phyloP scores from a whole-genome alignment of 2,797 vertebrate genomes.

The Lacerta agilis region DNA sequence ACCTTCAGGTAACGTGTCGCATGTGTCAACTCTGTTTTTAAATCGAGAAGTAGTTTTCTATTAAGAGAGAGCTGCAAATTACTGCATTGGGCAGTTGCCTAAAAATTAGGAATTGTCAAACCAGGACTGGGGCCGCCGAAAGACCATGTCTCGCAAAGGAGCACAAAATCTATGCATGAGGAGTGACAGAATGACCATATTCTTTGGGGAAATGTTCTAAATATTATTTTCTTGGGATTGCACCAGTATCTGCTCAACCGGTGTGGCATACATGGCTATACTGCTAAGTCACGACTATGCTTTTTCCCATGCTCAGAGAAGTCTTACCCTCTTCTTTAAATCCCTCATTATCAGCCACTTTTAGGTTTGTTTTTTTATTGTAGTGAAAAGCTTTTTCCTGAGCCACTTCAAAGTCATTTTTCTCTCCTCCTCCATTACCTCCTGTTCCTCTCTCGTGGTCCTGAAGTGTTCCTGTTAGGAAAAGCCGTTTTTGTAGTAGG shows the following conservation, averaged over 20 bases:
- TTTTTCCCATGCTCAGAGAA: not conserved
- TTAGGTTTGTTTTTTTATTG: not conserved
- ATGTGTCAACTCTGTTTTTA: not conserved
- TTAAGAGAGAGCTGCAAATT: not conserved
- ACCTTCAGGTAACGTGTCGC: constrained; percentile 82
- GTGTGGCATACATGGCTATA: not conserved
- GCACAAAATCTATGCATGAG: not conserved
- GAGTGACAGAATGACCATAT: not conserved
- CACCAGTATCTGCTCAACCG: not conserved
- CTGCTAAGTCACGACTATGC: not conserved
- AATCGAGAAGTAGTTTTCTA: not conserved
- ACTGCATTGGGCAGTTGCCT: not conserved
- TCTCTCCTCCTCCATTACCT: not conserved
- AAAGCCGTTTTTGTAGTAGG: not conserved
- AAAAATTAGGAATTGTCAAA: not conserved
- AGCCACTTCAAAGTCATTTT: not conserved
- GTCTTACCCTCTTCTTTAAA: not conserved
- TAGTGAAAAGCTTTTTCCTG: not conserved
- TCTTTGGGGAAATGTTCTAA: not conserved
- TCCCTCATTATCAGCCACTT: not conserved
- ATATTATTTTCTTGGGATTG: not conserved
- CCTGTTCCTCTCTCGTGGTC: not conserved
- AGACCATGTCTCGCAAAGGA: not conserved
- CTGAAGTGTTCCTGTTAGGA: not conserved
- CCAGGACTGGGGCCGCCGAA: not conserved